These are phyloP conservation scores for Eulemur macaco DNA, from an alignment of 2,113 vertebrate species.

Conservation along the genomic window DNA sequence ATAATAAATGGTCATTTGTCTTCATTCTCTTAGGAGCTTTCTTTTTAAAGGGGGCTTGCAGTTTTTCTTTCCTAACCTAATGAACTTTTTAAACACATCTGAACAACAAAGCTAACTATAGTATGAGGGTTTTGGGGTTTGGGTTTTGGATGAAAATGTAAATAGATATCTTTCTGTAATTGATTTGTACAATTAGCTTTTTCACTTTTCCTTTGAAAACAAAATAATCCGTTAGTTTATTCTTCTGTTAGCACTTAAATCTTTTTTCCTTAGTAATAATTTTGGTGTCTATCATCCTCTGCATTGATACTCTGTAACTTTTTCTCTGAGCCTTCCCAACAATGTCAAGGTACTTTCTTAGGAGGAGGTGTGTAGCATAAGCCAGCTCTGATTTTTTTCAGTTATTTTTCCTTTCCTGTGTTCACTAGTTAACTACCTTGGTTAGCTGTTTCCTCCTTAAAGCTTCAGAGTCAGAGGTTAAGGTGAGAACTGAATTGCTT, in stretches of 20 bases:
- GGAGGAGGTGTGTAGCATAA: not conserved
- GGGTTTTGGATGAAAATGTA: not conserved
- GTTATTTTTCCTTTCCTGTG: slow-evolving; percentile 1
- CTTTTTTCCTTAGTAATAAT: not conserved
- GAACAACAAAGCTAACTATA: not conserved
- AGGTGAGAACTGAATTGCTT: not conserved
- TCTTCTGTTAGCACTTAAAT: not conserved
- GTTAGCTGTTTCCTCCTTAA: slow-evolving; percentile 10
- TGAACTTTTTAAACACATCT: not conserved
- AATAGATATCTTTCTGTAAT: not conserved
- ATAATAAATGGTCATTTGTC: not conserved
- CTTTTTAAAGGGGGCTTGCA: not conserved
- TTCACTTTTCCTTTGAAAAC: not conserved
- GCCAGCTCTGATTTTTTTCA: not conserved
- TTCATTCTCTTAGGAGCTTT: not conserved
- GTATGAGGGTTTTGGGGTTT: not conserved
- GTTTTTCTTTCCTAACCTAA: not conserved
- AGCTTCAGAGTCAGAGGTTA: not conserved
- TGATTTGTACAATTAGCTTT: not conserved
- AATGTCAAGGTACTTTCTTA: not conserved
- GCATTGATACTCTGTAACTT: not conserved
- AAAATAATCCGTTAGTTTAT: not conserved
- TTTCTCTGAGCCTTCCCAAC: not conserved
- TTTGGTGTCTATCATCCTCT: not conserved
- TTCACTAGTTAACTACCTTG: not conserved